Base-by-base conservation (phyloP, 2,113 vertebrate species). In the Pimephales promelas region DNA sequence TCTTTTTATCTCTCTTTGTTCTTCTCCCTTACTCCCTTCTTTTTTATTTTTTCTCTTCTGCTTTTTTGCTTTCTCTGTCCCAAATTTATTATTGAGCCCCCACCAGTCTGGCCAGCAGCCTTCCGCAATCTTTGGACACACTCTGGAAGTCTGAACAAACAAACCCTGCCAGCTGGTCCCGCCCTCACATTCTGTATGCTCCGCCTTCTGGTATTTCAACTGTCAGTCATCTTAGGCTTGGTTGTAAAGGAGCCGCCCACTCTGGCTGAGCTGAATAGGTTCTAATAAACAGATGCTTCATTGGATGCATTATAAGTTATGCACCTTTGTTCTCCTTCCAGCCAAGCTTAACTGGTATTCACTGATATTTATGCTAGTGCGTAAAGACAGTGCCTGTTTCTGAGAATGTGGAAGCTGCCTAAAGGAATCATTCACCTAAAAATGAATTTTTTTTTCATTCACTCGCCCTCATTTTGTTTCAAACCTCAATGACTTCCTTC, bases 271-370 rank as follows among this genome's bases (percentile, higher is more conserved):
- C 85, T 86, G 76, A 80, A 86, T 77, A 87, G 89, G 81, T 86
- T 82, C 72, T 57, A 70, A 80, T 88, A 66, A 84, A 40, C 66
- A 74, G 83, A 83, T 80, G 70, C 71, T 79, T 72, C 84, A 86
- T 89, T 84, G 86, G 43, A 77, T 86, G 64, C 77, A 61, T 92
- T 88, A 86, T 88, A 88, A 79, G 88, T 77, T 83, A 71, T 87
- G 59, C n/a, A 73, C 22, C 79, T 88, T 84, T 90, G 90, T 88
- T 89, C 43, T 2, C 26, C 24, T 74, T 74, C 76, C 68, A 83
- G 82, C 83, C 68, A 79, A 71, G 87, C 61, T 82, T 83, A 86
- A 85, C 49, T 45, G 28, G 61, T 40, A 83, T 31, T 79, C 14
- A 7, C 47, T 71, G 52, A 24, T n/a, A 52, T 62, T 83, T 77